Evolutionary conservation across 2,888 invertebrate species (phyloP).

Genomic region (Hemaris fuciformis): DNA sequence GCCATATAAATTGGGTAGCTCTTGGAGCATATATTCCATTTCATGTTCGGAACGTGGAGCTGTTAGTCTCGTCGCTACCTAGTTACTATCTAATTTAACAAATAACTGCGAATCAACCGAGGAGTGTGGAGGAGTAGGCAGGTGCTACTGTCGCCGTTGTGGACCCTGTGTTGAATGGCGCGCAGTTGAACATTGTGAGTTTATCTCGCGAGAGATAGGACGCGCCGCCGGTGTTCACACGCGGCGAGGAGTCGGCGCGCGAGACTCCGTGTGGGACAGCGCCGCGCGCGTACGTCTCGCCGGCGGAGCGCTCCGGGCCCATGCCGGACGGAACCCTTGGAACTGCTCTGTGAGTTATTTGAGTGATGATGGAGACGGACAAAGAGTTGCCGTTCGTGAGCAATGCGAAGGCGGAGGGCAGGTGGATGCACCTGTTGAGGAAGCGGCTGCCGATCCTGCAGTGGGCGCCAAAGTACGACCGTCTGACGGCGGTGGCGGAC

Average conservation of each 20-base stretch:
- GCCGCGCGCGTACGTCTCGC: no score
- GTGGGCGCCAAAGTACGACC: constrained; percentile 87
- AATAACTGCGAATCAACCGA: no score
- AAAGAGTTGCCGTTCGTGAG: constrained; percentile 33
- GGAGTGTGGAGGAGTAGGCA: neutral
- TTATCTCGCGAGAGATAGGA: neutral
- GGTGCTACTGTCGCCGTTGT: neutral
- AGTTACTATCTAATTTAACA: no score
- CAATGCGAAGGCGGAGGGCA: constrained; percentile 20
- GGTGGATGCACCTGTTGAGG: constrained; percentile 34
- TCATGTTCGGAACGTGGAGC: neutral
- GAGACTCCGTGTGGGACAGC: neutral
- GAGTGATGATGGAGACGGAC: constrained; percentile 35
- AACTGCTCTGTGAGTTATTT: neutral
- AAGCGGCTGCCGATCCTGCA: constrained; percentile 77
- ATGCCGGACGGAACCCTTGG: neutral
- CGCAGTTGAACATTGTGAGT: no score
- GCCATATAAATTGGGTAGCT: neutral
- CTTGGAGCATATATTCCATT: neutral
- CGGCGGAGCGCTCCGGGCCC: no score
- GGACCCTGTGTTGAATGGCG: neutral
- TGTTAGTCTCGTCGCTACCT: no score
- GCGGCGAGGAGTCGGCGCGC: neutral
- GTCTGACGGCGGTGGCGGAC: constrained; percentile 87
- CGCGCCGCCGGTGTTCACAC: neutral